These are phyloP conservation scores for Apostichopus parvimensis DNA, from an alignment of 35 echinoderm and acorn worm species.

Conservation along the genomic window DNA sequence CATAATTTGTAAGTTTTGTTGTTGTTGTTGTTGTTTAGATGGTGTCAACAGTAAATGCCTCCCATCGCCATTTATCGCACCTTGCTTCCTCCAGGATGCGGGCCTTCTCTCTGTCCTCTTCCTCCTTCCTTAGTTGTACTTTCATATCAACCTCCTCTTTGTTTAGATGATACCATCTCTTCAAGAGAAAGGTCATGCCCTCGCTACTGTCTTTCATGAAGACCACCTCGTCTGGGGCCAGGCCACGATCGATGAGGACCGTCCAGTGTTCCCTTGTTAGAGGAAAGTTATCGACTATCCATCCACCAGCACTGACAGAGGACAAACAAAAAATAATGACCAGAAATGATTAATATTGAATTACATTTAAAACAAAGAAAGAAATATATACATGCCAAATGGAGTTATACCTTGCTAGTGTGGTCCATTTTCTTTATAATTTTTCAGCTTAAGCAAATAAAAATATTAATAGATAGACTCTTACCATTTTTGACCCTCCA, in stretches of 20 bases:
- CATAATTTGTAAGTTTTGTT: too few relatives aligned
- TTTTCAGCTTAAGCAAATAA: too few relatives aligned
- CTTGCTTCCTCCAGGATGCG: slow-evolving; percentile 84
- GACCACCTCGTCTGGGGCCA: slow-evolving; percentile 94
- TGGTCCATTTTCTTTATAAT: too few relatives aligned
- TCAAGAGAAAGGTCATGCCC: slow-evolving; percentile 67
- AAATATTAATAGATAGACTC: too few relatives aligned
- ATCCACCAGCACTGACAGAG: slow-evolving; percentile 85
- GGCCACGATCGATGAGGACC: slow-evolving; percentile 84
- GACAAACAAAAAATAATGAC: background rate
- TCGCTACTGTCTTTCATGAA: slow-evolving; percentile 88
- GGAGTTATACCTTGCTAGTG: too few relatives aligned
- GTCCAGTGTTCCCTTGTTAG: slow-evolving; percentile 95
- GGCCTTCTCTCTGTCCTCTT: slow-evolving; percentile 87
- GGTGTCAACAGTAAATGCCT: too few relatives aligned
- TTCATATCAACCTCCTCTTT: slow-evolving; percentile 94
- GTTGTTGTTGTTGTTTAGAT: too few relatives aligned
- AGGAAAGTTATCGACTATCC: slow-evolving; percentile 97
- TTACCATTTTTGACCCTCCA: too few relatives aligned
- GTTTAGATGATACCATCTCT: slow-evolving; percentile 97
- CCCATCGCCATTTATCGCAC: slow-evolving; percentile 8
- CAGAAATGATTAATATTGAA: background rate
- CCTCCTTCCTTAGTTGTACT: slow-evolving; percentile 74
- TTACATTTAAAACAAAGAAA: too few relatives aligned
- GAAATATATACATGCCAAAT: too few relatives aligned